Base-by-base conservation (phyloP, 2,888 invertebrate genomes). In the Eucera pruinosa region DNA sequence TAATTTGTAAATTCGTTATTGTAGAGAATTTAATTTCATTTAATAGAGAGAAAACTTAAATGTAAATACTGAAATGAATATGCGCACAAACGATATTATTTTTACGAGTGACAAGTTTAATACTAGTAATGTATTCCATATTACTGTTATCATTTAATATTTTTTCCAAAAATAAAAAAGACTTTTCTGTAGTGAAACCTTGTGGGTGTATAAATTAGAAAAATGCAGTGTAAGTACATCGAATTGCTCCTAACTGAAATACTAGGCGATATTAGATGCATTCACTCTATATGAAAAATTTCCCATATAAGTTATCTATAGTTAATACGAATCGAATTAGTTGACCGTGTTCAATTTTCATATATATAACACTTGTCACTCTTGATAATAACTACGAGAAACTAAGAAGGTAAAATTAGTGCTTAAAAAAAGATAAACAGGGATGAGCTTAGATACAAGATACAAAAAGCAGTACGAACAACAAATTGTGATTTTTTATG, bases 401-500 rank as follows among this genome's bases (percentile, higher is more conserved):
- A n/a, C n/a, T n/a, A n/a, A n/a, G n/a, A n/a, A n/a, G n/a, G n/a
- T n/a, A n/a, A n/a, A n/a, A n/a, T n/a, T n/a, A n/a, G n/a, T n/a
- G n/a, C n/a, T n/a, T n/a, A 15, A 30, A 48, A 30, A 30, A n/a
- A 39, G 36, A 18, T 11, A 61, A 30, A n/a, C 50, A 30, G 23
- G 47, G 25, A 48, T 20, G 15, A 33, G 15, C 48, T 41, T 25
- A 43, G 9, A 5, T 33, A 45, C 25, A 11, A 18, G 20, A 58
- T 25, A 41, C 27, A 43, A 20, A 15, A 13, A 25, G 5, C 3
- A 30, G 9, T 43, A 30, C 18, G 47, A 73, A 61, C 64, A 71
- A 68, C 52, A 64, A 74, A 58, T 64, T 33, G 30, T 62, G 65
- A 48, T 77, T 18, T 78, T 78, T 66, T 82, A 82, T 81, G 81